Conservation (phyloP, 2,113 vertebrate species). For the Caretta caretta region DNA sequence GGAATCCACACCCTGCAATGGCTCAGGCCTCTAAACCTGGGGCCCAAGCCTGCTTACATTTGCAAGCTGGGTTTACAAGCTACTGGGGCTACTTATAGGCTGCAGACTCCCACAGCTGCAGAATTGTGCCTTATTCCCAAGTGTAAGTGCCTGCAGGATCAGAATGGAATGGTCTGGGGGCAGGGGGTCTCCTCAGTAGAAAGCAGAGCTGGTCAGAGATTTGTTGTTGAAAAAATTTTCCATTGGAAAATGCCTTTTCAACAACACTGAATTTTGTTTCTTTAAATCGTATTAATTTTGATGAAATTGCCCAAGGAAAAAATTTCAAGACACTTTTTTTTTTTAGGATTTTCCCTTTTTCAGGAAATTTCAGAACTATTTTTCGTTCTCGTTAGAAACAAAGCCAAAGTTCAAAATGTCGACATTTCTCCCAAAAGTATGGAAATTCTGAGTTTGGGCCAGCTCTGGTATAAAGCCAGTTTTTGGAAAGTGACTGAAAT, state of each 20-base stretch:
- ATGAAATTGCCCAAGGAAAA: not conserved
- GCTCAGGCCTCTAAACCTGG: not conserved
- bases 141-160: not conserved
- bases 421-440: not conserved
- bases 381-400: not conserved
- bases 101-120: too few species aligned
- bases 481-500: not conserved
- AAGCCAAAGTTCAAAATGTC: not conserved
- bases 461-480: not conserved
- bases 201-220: not conserved
- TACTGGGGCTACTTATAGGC: too few species aligned
- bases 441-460: not conserved
- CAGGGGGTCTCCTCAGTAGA: not conserved
- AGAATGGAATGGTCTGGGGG: not conserved
- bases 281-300: not conserved
- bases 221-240: not conserved
- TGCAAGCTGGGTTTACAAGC: not conserved
- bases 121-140: rapidly evolving
- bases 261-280: not conserved
- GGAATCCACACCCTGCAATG: not conserved
- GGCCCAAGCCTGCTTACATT: not conserved
- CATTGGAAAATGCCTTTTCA: not conserved
- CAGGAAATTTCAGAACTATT: not conserved
- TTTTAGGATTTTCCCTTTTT: not conserved
- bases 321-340: not conserved